Percentiles rank a stretch among this genome's conserved stretches.
Conservation (phyloP, 2,888 invertebrate genomes). For the Graphium colonna region DNA sequence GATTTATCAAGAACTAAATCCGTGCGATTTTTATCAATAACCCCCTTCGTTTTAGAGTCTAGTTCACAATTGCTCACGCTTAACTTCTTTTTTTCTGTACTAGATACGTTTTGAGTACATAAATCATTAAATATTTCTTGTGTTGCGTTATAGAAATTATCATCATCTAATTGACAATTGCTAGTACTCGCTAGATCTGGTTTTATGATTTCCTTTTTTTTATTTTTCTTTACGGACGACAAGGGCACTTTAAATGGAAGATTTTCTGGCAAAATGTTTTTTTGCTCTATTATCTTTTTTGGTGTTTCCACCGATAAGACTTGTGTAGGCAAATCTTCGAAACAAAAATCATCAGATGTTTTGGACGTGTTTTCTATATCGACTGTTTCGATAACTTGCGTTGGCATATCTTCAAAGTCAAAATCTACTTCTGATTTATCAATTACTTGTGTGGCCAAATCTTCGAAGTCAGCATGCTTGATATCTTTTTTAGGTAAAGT, state of each 20-base stretch:
- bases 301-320: constrained; percentile 37
- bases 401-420: constrained; percentile 45
- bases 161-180: constrained; percentile 29
- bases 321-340: constrained; percentile 52
- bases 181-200: constrained; percentile 13
- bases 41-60: neutral
- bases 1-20: constrained; percentile 22
- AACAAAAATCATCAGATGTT: constrained; percentile 7
- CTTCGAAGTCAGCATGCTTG: constrained; percentile 27
- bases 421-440: constrained; percentile 13
- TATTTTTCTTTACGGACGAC: constrained; percentile 44
- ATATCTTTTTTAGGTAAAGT: constrained; percentile 16
- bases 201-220: constrained; percentile 40
- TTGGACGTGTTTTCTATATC: constrained; percentile 23
- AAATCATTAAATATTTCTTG: constrained; percentile 63
- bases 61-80: neutral
- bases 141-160: constrained; percentile 58
- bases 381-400: constrained; percentile 43
- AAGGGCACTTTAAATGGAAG: constrained; percentile 59
- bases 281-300: constrained; percentile 18
- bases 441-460: constrained; percentile 38
- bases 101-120: constrained; percentile 47
- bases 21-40: constrained; percentile 21
- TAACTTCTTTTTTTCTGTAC: constrained; percentile 23
- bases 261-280: constrained; percentile 6